Evolutionary conservation across 2,888 invertebrate species (phyloP).

Genomic region (Punctoribates punctum): DNA sequence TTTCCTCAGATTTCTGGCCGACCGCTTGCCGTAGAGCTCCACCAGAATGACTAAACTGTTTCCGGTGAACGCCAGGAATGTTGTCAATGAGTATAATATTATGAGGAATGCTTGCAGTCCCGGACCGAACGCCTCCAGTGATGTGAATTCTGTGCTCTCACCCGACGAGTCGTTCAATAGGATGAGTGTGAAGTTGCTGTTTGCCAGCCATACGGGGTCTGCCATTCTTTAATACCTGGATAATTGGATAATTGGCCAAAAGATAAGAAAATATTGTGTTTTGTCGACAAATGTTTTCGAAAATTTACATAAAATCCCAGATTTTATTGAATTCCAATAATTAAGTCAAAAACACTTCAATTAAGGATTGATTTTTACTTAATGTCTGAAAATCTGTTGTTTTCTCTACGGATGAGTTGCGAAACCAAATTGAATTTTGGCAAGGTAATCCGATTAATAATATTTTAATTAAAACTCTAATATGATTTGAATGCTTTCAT

Average conservation of each 20-base stretch:
- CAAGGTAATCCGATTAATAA: too few relatives aligned
- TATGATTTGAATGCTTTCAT: too few relatives aligned
- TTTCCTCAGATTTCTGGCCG: constrained; percentile 41
- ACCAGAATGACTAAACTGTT: constrained; percentile 41
- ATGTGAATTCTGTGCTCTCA: constrained; percentile 3
- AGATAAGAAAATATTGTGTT: background rate
- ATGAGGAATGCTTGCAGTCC: constrained; percentile 33
- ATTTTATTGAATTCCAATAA: too few relatives aligned
- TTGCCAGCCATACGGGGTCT: constrained; percentile 29
- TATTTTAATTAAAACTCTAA: too few relatives aligned
- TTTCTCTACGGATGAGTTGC: too few relatives aligned
- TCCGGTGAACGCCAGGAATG: constrained; percentile 41
- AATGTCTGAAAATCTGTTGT: too few relatives aligned
- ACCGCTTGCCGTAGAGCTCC: constrained; percentile 37
- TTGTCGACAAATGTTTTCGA: background rate
- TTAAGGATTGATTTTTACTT: too few relatives aligned
- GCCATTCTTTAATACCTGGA: constrained; percentile 16
- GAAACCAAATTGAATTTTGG: too few relatives aligned
- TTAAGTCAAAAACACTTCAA: too few relatives aligned
- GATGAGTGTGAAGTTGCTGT: constrained; percentile 6
- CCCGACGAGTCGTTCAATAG: constrained; percentile 25
- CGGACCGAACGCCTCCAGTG: constrained; percentile 38
- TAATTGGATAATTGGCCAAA: background rate
- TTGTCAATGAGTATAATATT: constrained; percentile 33
- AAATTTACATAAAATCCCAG: too few relatives aligned